Percentiles rank a stretch among this genome's conserved stretches.
phyloP scores from a whole-genome alignment of 2,113 vertebrate species.

The Silurus glanis region DNA sequence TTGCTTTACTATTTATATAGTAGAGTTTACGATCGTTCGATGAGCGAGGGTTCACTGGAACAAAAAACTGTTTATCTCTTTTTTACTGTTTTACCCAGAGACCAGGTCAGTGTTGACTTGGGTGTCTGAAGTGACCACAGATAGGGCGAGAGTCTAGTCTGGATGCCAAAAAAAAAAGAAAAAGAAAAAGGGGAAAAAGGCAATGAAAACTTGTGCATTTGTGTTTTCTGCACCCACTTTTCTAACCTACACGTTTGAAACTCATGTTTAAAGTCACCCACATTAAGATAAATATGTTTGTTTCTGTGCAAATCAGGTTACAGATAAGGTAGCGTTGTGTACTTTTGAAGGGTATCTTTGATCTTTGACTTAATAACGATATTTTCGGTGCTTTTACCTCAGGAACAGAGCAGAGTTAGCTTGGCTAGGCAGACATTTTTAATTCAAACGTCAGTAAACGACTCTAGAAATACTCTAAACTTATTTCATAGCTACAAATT shows the following conservation, averaged over 20 bases:
- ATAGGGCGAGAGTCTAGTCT: slow-evolving; percentile 67
- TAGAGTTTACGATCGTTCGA: slow-evolving; percentile 26
- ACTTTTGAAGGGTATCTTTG: neutral
- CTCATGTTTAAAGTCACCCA: slow-evolving; percentile 29
- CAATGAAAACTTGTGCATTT: slow-evolving; percentile 61
- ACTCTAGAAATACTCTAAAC: neutral
- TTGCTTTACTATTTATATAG: slow-evolving; percentile 36
- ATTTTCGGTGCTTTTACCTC: slow-evolving; percentile 1
- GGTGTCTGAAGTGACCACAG: slow-evolving; percentile 72
- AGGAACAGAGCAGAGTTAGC: neutral
- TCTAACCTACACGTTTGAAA: slow-evolving; percentile 13
- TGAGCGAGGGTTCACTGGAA: slow-evolving; percentile 17
- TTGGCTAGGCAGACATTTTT: neutral
- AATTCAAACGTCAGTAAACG: neutral
- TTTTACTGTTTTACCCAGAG: slow-evolving; percentile 61
- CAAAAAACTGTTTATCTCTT: slow-evolving; percentile 41
- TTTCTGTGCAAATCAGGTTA: slow-evolving; percentile 6
- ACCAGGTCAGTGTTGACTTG: slow-evolving; percentile 69
- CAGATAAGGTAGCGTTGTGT: neutral
- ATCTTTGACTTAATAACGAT: neutral
- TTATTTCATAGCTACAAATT: neutral
- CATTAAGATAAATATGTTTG: slow-evolving; percentile 35
- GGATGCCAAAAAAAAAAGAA: slow-evolving; percentile 35
- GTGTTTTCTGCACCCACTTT: slow-evolving; percentile 39
- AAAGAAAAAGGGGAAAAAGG: slow-evolving; percentile 7